phyloP scores from a whole-genome alignment of 2,113 vertebrate species.

The Eretmodus cyanostictus region DNA sequence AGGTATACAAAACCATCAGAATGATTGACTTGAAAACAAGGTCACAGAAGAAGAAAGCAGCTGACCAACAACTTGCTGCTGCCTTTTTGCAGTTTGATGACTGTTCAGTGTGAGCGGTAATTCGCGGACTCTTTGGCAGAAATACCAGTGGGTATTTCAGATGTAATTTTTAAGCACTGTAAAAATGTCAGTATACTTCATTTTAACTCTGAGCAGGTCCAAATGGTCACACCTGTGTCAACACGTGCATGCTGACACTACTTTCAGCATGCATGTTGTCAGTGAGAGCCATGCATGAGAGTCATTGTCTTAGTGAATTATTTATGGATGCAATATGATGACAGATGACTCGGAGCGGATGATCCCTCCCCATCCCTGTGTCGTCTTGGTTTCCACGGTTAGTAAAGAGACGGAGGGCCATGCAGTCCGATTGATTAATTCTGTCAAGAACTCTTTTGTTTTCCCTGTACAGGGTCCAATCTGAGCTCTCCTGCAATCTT shows the following conservation, averaged over 20 bases:
- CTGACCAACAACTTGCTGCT: not conserved
- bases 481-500: conserved; percentile 38
- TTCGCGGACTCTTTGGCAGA: not conserved
- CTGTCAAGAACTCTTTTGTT: conserved; percentile 62
- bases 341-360: conserved; percentile 44
- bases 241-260: not conserved
- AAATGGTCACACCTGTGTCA: conserved; percentile 4
- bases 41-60: not conserved
- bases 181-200: not conserved
- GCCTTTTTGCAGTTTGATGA: not conserved
- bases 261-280: not conserved
- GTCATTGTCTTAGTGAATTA: conserved; percentile 54
- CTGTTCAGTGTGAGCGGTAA: not conserved
- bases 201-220: not conserved
- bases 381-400: conserved; percentile 55
- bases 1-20: not conserved
- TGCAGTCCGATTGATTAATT: conserved; percentile 48
- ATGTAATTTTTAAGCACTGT: not conserved
- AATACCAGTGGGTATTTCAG: not conserved
- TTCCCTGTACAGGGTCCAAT: conserved; percentile 43
- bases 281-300: not conserved
- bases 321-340: conserved; percentile 47
- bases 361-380: conserved; percentile 27
- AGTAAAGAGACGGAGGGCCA: conserved; percentile 18
- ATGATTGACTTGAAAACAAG: not conserved